Conservation (phyloP, 1,140 invertebrate species). For the Trichonephila clavata region DNA sequence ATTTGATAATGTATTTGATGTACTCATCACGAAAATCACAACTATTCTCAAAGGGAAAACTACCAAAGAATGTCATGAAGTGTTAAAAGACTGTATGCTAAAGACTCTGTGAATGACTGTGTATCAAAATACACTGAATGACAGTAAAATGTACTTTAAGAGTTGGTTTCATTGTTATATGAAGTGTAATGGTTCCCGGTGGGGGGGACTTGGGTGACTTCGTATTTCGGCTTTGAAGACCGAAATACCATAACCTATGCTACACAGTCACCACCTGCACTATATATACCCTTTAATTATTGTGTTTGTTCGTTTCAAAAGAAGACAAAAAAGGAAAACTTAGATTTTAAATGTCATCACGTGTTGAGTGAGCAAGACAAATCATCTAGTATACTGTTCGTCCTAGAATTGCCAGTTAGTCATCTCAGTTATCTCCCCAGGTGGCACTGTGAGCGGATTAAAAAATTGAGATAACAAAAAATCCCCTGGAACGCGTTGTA, state of each 20-base stretch:
- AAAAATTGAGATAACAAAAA: slow-evolving; percentile 54
- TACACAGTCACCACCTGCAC: slow-evolving; percentile 76
- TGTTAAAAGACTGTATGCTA: slow-evolving; percentile 35
- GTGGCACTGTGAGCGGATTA: slow-evolving; percentile 65
- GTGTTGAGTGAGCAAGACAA: slow-evolving; percentile 70
- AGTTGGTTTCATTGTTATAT: slow-evolving; percentile 36
- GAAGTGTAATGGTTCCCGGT: slow-evolving; percentile 38
- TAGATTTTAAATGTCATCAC: slow-evolving; percentile 76
- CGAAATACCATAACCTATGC: slow-evolving; percentile 71
- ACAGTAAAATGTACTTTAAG: slow-evolving; percentile 46
- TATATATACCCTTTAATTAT: slow-evolving; percentile 66
- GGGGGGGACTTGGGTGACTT: slow-evolving; percentile 76
- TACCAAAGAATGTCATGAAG: not conserved
- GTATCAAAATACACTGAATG: slow-evolving; percentile 28
- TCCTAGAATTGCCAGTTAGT: slow-evolving; percentile 67
- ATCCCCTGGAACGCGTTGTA: slow-evolving; percentile 62
- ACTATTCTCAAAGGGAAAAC: slow-evolving; percentile 18
- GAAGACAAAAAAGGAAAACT: slow-evolving; percentile 68
- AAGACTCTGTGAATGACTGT: slow-evolving; percentile 21
- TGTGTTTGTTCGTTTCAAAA: slow-evolving; percentile 66
- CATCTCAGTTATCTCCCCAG: slow-evolving; percentile 64
- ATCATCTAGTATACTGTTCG: slow-evolving; percentile 73
- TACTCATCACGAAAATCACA: slow-evolving; percentile 50
- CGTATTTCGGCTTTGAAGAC: slow-evolving; percentile 37
- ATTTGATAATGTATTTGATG: not conserved